A percentile compares a stretch with the other conserved stretches of the same genome.
Conservation (phyloP, 2,797 vertebrate genomes). For the Picus viridis region DNA sequence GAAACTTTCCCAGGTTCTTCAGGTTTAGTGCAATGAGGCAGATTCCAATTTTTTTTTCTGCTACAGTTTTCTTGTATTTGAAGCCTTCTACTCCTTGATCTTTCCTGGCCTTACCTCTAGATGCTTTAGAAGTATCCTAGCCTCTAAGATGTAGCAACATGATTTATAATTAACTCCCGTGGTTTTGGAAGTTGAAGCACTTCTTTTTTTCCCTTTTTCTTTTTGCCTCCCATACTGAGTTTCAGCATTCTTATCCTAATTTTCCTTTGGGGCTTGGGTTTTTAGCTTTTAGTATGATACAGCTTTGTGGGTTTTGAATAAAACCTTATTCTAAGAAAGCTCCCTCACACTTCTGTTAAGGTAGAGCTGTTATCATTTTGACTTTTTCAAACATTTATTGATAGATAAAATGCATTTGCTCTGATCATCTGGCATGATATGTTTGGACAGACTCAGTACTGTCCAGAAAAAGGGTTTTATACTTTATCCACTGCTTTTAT, state of each 20-base stretch:
- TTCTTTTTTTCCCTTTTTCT: not conserved
- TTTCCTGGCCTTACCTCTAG: not conserved
- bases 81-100: not conserved
- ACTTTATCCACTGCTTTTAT: not conserved
- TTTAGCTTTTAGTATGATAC: not conserved
- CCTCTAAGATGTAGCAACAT: not conserved
- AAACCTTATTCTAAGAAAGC: not conserved
- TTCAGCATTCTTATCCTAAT: not conserved
- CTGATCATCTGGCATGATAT: not conserved
- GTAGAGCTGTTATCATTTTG: not conserved
- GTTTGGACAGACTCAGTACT: not conserved
- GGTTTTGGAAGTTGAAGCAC: not conserved
- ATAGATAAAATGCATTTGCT: not conserved
- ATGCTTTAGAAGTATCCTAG: not conserved
- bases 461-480: not conserved
- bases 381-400: not conserved
- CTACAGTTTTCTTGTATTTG: not conserved
- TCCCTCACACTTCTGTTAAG: not conserved
- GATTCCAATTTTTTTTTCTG: not conserved
- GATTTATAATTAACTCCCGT: not conserved
- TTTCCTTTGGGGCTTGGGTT: not conserved
- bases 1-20: not conserved
- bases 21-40: not conserved
- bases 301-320: not conserved
- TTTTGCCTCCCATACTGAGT: not conserved